phyloP scores from a whole-genome alignment of 2,113 vertebrate genomes.

The Phyllopteryx taeniolatus region DNA sequence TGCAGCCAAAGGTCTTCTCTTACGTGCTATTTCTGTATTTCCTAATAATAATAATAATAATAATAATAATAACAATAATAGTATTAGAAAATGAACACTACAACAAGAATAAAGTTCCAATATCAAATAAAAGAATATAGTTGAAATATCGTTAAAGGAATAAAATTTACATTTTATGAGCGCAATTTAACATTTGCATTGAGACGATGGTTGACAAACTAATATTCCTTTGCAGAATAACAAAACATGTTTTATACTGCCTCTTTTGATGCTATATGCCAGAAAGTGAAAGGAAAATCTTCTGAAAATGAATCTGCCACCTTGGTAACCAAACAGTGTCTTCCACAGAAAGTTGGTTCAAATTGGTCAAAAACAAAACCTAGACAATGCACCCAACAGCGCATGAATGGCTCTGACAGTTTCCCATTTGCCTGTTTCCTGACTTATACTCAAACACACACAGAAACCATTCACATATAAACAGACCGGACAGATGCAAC shows the following conservation, averaged over 20 bases:
- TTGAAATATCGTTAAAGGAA: not conserved
- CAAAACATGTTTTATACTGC: not conserved
- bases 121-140: not conserved
- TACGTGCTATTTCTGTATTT: no score
- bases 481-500: conserved; percentile 31
- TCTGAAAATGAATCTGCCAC: conserved; percentile 2
- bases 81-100: not conserved
- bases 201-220: not conserved
- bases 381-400: conserved; percentile 1
- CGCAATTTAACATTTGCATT: not conserved
- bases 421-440: conserved; percentile 9
- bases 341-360: conserved; percentile 6
- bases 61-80: not conserved
- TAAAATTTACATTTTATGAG: not conserved
- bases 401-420: conserved; percentile 4
- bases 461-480: conserved; percentile 7
- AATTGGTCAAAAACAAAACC: conserved; percentile 1
- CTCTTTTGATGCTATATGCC: not conserved
- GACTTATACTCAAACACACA: conserved; percentile 15
- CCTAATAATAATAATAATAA: not conserved
- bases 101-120: not conserved
- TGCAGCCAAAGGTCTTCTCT: no score
- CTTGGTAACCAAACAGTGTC: conserved; percentile 4
- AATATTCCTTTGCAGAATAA: no score
- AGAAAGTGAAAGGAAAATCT: not conserved